Evolutionary conservation across 2,113 vertebrate genomes (phyloP), one percentile per base, ranked within the genome.

Genomic region (Pygoscelis adeliae): DNA sequence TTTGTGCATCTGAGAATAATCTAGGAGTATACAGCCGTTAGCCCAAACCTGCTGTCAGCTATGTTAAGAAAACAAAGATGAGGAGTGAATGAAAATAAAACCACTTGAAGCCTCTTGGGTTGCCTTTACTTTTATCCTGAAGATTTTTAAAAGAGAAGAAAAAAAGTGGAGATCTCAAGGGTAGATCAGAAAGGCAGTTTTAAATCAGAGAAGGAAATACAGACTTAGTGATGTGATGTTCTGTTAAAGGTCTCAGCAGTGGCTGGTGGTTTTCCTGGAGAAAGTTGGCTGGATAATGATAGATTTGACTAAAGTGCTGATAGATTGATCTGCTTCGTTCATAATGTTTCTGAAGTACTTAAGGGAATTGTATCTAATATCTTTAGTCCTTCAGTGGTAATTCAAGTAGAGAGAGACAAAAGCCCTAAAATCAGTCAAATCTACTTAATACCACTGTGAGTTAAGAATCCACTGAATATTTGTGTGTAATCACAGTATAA

Each of bases 61-160:
- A 4, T 87, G 61, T 92, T 58, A 94, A 83, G 83, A 85, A 96
- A 95, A 91, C 3, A 14, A 89, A 95, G 77, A 91, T 66, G 56
- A 93, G 29, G 44, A 96, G 52, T 84, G 76, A 79, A 95, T 76
- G 83, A 95, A 94, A 87, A 94, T 67, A 96, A 96, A 95, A 52
- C 34, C 6, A 32, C 44, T 80, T 72, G 78, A 62, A 83, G 34
- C 49, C 81, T 85, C 81, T 84, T 59, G 25, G 25, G 46, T 22
- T 89, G 27, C 46, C 49, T 95, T 94, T 69, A 65, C 32, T 95
- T 89, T 47, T 95, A 82, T 77, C 80, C 77, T 76, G 69, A 93
- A 91, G 61, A 61, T 27, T 77, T 73, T 76, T 84, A 63, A 89
- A 90, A 67, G 30, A 69, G 30, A 71, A 79, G 69, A 89, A 89